Evolutionary conservation across 2,797 vertebrate species (phyloP), one percentile per base, ranked within the genome.

Genomic region (Diceros bicornis): DNA sequence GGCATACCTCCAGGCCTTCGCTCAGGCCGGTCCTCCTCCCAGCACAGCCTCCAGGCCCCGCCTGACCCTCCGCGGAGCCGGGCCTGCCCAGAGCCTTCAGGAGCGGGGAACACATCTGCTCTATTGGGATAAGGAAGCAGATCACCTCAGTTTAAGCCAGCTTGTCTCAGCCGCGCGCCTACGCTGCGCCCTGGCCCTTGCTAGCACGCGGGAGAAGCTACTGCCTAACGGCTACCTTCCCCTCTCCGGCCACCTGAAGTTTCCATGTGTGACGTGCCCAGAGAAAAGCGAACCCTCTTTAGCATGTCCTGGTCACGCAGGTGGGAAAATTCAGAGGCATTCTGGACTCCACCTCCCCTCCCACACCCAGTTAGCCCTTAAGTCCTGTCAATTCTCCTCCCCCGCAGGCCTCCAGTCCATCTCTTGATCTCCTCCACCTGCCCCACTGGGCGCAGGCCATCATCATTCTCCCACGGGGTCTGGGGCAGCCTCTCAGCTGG

Each of bases 301-400:
- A 57, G 50, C 0, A 0, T 5, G 20, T 44, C 7, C 16, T 71
- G 16, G 81, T 29, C 41, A 21, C 16, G 32, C 44, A 37, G 27
- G 64, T 25, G 50, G 71, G 47, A 77, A 69, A 44, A 14, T 69
- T 17, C 16, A 32, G 64, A 83, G 47, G 29, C 23, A 4, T 29
- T 59, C 41, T 61, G 20, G 5, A 29, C 23, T 34, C 27, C 2
- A 0, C 32, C 10, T 94, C 25, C 16, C 41, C 21, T 75, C 21
- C 4, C 3, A 10, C 21, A 34, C 25, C 57, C 66, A 50, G 1
- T 11, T 4, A 2, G 23, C 18, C 18, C 4, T 13, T 11, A 50
- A 34, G 13, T 34, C 62, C 69, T 64, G 17, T 82, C 61, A 13
- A 0, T 50, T 32, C 9, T 6, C 21, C 47, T 59, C 23, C 52